Evolutionary conservation across 2,888 invertebrate genomes (phyloP).

Genomic region (Lomographa bimaculata): DNA sequence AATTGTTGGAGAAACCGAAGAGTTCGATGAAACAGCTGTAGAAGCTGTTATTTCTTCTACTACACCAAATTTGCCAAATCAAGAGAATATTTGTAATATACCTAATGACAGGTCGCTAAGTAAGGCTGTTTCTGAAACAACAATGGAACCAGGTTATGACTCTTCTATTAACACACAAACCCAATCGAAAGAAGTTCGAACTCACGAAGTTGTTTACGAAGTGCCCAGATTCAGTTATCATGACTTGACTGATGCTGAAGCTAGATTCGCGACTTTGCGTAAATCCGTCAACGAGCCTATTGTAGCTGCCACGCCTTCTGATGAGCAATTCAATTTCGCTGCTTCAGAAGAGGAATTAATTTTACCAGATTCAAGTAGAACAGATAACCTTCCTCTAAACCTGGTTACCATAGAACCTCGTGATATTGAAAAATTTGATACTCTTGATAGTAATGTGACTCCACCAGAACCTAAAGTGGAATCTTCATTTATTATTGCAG

Average conservation of each 20-base stretch:
- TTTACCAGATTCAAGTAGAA: not conserved
- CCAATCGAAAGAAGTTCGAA: slow-evolving; percentile 6
- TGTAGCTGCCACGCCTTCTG: not conserved
- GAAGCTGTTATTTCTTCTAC: not conserved
- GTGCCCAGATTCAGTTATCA: slow-evolving; percentile 49
- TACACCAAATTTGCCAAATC: not conserved
- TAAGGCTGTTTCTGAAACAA: slow-evolving; percentile 12
- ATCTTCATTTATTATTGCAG: no score
- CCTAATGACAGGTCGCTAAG: slow-evolving; percentile 16
- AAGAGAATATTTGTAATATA: not conserved
- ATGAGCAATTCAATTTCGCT: not conserved
- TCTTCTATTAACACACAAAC: slow-evolving; percentile 12
- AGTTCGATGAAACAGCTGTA: no score
- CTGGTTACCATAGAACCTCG: no score
- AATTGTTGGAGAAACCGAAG: slow-evolving; percentile 2
- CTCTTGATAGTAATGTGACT: no score
- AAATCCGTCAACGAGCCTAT: not conserved
- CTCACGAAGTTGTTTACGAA: slow-evolving; percentile 38
- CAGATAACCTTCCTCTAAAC: not conserved
- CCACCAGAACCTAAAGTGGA: no score
- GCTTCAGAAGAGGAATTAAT: slow-evolving; percentile 1
- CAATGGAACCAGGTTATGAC: slow-evolving; percentile 13
- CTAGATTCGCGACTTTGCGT: slow-evolving; percentile 36
- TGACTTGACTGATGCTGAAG: slow-evolving; percentile 56
- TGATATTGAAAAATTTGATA: no score